A percentile compares a stretch with the other conserved stretches of the same genome.
Conservation (phyloP, 1,140 invertebrate genomes). For the Helicorthomorpha holstii region DNA sequence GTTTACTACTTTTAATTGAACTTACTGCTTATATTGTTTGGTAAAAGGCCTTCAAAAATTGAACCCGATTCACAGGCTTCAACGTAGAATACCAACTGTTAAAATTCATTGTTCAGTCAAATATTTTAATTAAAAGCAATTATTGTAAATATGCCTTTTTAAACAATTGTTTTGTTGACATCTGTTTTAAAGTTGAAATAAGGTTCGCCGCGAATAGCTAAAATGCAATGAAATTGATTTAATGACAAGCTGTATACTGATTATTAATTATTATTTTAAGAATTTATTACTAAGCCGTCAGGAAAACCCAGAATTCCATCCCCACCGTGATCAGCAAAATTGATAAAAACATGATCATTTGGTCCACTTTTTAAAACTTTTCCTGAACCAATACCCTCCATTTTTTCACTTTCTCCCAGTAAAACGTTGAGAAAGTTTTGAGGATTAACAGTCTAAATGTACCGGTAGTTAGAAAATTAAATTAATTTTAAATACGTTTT, state of each 20-base stretch:
- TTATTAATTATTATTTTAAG: no score
- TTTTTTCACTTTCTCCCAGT: conserved; percentile 28
- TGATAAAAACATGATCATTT: conserved; percentile 42
- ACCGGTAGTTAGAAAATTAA: conserved; percentile 23
- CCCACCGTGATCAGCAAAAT: conserved; percentile 47
- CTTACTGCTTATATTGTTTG: conserved; percentile 27
- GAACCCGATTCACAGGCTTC: conserved; percentile 50
- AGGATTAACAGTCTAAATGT: no score
- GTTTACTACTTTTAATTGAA: no score
- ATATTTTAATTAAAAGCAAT: not conserved
- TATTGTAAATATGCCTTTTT: conserved; percentile 18
- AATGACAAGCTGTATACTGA: no score
- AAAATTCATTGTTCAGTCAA: not conserved
- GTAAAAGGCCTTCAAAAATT: conserved; percentile 42
- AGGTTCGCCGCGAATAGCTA: conserved; percentile 28
- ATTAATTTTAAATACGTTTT: not conserved
- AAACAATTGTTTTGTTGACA: conserved; percentile 29
- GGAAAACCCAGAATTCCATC: conserved; percentile 38
- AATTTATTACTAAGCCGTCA: not conserved
- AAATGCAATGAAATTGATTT: conserved; percentile 10
- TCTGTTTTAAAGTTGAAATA: conserved; percentile 24
- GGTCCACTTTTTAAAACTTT: conserved; percentile 37
- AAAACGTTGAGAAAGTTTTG: conserved; percentile 38
- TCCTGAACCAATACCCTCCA: conserved; percentile 31
- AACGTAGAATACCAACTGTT: conserved; percentile 43